Percentiles rank a stretch among this genome's conserved stretches.
phyloP scores from a whole-genome alignment of 2,113 vertebrate species.

The Puffinus mauretanicus region DNA sequence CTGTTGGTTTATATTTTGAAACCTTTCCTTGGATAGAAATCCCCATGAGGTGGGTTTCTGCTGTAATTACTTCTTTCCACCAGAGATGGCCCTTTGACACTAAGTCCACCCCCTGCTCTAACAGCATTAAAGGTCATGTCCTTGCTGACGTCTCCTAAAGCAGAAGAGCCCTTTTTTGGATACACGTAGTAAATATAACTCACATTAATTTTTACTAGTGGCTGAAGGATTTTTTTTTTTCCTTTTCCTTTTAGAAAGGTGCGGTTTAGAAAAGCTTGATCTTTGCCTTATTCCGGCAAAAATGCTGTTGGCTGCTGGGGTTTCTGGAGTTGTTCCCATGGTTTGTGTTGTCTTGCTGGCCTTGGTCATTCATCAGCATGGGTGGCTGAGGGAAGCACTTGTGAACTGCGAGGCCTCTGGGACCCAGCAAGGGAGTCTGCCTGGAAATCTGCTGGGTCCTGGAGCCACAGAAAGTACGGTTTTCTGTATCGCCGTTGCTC shows the following conservation, averaged over 20 bases:
- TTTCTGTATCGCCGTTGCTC: rapidly evolving
- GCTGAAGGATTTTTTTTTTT: not conserved
- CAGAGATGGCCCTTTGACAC: not conserved
- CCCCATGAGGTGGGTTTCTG: not conserved
- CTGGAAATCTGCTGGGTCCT: not conserved
- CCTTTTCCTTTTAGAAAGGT: not conserved
- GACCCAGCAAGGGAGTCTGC: not conserved
- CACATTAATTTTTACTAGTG: not conserved
- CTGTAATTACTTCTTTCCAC: not conserved
- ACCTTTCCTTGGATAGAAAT: conserved; percentile 43
- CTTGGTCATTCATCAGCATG: not conserved
- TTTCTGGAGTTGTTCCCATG: not conserved
- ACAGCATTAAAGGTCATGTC: not conserved
- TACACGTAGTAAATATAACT: not conserved
- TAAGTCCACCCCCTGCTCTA: not conserved
- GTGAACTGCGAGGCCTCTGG: rapidly evolving
- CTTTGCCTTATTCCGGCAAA: not conserved
- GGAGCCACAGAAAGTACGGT: not conserved
- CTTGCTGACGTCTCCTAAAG: not conserved
- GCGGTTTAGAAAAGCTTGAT: not conserved
- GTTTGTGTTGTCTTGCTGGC: not conserved
- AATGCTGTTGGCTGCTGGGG: rapidly evolving
- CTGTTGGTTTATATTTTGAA: conserved; percentile 30
- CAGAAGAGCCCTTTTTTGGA: not conserved
- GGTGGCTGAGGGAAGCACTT: not conserved